A percentile compares a stretch with the other conserved stretches of the same genome.
Evolutionary conservation across 1,140 invertebrate genomes (phyloP).

Genomic region (Eciton burchellii): DNA sequence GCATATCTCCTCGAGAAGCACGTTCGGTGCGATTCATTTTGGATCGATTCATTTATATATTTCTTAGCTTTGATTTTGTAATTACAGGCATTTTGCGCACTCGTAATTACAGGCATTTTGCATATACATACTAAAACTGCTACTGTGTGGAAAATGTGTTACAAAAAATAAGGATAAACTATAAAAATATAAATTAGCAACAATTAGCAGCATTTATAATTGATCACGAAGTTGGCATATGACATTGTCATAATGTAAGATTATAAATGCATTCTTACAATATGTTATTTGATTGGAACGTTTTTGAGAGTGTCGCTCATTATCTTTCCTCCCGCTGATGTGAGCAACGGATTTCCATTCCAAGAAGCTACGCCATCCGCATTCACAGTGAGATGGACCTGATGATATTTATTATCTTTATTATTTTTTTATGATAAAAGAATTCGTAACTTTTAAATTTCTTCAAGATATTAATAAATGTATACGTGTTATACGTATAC

Average conservation of each 20-base stretch:
- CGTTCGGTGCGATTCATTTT: not conserved
- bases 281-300: slow-evolving; percentile 91
- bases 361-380: slow-evolving; percentile 91
- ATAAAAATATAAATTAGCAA: not conserved
- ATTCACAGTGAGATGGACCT: slow-evolving; percentile 93
- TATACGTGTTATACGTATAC: no score
- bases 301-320: slow-evolving; percentile 89
- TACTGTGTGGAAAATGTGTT: not conserved
- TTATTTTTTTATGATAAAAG: slow-evolving; percentile 66
- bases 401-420: slow-evolving; percentile 74
- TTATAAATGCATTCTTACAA: slow-evolving; percentile 17
- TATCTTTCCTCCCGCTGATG: slow-evolving; percentile 89
- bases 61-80: not conserved
- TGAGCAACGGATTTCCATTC: slow-evolving; percentile 92
- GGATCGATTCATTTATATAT: not conserved
- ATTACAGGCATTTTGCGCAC: not conserved
- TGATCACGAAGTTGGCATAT: not conserved
- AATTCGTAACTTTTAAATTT: slow-evolving; percentile 29
- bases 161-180: no score
- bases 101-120: not conserved
- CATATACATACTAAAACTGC: not conserved
- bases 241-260: slow-evolving; percentile 23
- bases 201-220: not conserved
- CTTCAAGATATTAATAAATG: slow-evolving; percentile 7
- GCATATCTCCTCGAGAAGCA: no score